Evolutionary conservation across 2,888 invertebrate genomes (phyloP).

Genomic region (Stramonita haemastoma): DNA sequence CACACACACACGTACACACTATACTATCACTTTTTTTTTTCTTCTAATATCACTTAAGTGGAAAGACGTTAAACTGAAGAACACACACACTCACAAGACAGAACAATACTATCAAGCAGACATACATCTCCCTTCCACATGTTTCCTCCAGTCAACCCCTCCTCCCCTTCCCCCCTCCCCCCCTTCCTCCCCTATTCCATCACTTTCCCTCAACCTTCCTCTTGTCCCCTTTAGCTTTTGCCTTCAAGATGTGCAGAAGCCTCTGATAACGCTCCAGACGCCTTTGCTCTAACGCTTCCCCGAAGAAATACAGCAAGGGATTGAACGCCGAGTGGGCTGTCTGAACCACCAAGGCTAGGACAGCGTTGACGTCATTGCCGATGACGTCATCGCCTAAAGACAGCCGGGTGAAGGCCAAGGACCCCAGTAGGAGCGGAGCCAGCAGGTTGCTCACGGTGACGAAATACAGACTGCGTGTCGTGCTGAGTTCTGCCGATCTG

Average conservation of each 20-base stretch:
- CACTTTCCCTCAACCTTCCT: too few species aligned
- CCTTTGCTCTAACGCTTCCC: background rate
- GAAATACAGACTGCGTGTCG: background rate
- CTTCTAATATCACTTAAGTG: too few species aligned
- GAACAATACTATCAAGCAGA: too few species aligned
- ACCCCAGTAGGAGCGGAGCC: background rate
- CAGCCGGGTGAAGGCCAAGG: background rate
- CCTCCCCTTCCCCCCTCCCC: too few species aligned
- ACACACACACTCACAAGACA: too few species aligned
- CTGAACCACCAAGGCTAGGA: background rate
- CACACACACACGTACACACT: too few species aligned
- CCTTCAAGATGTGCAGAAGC: background rate
- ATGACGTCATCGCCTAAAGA: background rate
- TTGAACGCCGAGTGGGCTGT: background rate
- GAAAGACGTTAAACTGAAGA: too few species aligned
- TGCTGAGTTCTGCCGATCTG: background rate
- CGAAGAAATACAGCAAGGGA: background rate
- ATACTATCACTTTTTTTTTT: too few species aligned
- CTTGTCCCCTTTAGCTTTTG: background rate
- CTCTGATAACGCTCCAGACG: background rate
- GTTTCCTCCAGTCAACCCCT: too few species aligned
- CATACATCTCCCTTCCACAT: too few species aligned
- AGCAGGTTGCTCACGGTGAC: background rate
- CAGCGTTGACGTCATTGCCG: background rate
- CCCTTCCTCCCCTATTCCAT: too few species aligned